These are phyloP conservation scores for Vireo griseus DNA, from an alignment of 2,797 vertebrate species.

Conservation along the genomic window DNA sequence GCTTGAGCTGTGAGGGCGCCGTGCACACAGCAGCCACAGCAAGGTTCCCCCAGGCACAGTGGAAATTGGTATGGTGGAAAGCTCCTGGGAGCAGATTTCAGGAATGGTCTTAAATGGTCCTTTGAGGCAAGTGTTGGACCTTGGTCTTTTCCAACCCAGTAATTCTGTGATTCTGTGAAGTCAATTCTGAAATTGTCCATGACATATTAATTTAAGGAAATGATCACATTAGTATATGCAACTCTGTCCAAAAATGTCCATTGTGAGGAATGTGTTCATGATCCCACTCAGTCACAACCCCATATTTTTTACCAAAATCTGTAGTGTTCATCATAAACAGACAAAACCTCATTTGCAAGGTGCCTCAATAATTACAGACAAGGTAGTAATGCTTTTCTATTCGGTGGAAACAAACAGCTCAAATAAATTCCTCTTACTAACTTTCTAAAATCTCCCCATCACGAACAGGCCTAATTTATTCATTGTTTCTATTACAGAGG, in stretches of 20 bases:
- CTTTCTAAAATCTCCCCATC: not conserved
- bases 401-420: not conserved
- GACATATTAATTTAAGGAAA: not conserved
- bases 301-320: not conserved
- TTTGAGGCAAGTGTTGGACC: not conserved
- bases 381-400: not conserved
- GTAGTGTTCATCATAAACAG: not conserved
- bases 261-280: not conserved
- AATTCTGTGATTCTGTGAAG: not conserved
- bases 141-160: not conserved
- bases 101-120: not conserved
- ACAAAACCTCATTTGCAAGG: not conserved
- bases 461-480: not conserved
- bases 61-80: not conserved
- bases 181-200: not conserved
- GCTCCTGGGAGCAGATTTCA: not conserved
- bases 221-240: not conserved
- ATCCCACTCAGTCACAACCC: not conserved
- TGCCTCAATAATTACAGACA: not conserved
- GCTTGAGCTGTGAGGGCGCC: not conserved
- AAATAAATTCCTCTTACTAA: not conserved
- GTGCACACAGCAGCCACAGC: fast-evolving
- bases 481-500: not conserved
- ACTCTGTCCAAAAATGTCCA: not conserved
- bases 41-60: fast-evolving